Base-by-base conservation (phyloP, 1,140 invertebrate species). In the Tetramorium alpestre region DNA sequence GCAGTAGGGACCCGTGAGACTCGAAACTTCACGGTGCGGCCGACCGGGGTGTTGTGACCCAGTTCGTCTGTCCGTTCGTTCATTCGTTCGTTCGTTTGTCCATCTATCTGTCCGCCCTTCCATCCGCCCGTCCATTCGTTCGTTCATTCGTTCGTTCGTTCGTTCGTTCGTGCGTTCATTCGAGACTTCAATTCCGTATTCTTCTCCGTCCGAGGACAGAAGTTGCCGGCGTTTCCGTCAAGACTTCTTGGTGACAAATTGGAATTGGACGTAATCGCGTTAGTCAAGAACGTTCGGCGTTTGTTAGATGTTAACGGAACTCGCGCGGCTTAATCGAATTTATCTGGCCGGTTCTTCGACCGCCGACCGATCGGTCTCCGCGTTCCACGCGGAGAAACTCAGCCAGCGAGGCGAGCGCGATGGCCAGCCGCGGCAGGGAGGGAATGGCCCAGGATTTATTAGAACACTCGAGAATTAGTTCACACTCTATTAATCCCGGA, bases 181-280 rank as follows among this genome's bases (percentile, higher is more conserved):
- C 60, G 44, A 62, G 41, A 73, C 49, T 86, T 91, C 86, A 81
- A 90, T 88, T 89, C 72, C 58, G 87, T 90, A 90, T 92, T 91
- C 86, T 91, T 91, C 75, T 67, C 44, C 33, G 11, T 44, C 22
- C 11, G 41, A 65, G 28, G 49, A 51, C n/a, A 51, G 60, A 84
- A 90, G 84, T 88, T 90, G 44, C 75, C 51, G 72, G 62, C 64
- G 25, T 81, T 73, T 72, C 18, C 70, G 86, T 7, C 38, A 60
- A 41, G 85, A 64, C 44, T 90, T 91, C 87, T 89, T 84, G 88
- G 69, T 88, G 90, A 91, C 88, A 92, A 92, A 92, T 91, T 90
- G 88, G 86, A 88, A 91, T 92, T 91, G 91, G 80, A 80, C 60
- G 87, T 91, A 92, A 91, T 90, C 76, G 87, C 76, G 85, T 92